Evolutionary conservation across 2,797 vertebrate species (phyloP).

Genomic region (Esox masquinongy): DNA sequence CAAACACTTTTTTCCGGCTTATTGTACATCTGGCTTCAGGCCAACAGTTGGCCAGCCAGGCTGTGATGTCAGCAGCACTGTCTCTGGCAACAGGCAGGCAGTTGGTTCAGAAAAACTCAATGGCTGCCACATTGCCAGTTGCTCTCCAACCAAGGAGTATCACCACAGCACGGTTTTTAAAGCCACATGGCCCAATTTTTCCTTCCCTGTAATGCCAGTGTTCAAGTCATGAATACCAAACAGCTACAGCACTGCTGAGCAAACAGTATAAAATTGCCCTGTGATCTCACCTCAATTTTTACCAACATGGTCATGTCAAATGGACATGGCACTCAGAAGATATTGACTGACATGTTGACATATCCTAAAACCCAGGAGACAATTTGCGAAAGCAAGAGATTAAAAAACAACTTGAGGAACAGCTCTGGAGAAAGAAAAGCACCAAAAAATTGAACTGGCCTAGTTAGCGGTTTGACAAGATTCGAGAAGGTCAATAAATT

Average conservation of each 20-base stretch:
- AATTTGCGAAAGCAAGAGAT: not conserved
- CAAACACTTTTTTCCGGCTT: slow-evolving; percentile 7
- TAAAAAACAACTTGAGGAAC: not conserved
- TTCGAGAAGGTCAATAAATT: not conserved
- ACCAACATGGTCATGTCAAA: not conserved
- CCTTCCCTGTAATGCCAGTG: not conserved
- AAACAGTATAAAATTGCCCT: not conserved
- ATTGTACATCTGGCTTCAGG: slow-evolving; percentile 7
- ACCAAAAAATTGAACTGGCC: not conserved
- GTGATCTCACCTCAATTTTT: not conserved
- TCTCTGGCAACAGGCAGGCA: slow-evolving; percentile 15
- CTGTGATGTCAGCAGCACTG: slow-evolving; percentile 28
- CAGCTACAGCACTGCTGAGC: not conserved
- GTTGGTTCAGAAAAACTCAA: slow-evolving; percentile 19
- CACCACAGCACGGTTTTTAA: not conserved
- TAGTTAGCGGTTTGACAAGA: not conserved
- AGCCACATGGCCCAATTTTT: not conserved
- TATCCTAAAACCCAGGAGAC: not conserved
- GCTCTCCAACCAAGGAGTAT: not conserved
- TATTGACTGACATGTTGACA: not conserved
- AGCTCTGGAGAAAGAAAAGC: not conserved
- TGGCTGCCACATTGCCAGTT: not conserved
- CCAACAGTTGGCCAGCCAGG: slow-evolving; percentile 13
- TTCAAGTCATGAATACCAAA: not conserved
- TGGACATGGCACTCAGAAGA: not conserved